Conservation (phyloP, 2,113 vertebrate genomes). For the Tyrannus savana region DNA sequence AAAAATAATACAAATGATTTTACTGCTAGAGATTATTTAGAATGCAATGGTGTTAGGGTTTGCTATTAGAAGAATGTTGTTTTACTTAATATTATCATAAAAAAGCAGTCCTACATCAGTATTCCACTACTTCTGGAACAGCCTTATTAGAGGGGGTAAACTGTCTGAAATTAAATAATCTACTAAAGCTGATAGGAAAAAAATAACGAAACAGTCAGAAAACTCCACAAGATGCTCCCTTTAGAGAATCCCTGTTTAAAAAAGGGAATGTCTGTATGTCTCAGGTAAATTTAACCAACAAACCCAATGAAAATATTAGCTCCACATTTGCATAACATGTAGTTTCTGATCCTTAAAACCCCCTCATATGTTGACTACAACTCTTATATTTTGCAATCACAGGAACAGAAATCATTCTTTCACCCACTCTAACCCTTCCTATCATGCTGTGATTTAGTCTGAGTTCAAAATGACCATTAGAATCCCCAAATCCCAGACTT, state of each 20-base stretch:
- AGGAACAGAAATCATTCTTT: not conserved
- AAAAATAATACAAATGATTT: not conserved
- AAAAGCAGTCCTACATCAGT: not conserved
- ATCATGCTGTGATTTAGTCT: constrained; percentile 25
- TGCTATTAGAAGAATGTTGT: not conserved
- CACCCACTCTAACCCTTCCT: not conserved
- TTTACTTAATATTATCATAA: not conserved
- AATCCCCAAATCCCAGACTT: not conserved
- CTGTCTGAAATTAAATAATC: not conserved
- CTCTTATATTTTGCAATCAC: not conserved
- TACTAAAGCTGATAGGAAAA: constrained; percentile 28
- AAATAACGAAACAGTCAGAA: not conserved
- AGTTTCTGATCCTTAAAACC: not conserved
- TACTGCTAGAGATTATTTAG: not conserved
- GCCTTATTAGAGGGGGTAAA: constrained; percentile 34
- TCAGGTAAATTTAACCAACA: constrained; percentile 43
- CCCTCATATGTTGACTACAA: not conserved
- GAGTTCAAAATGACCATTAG: constrained; percentile 30
- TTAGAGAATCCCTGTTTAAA: constrained; percentile 6
- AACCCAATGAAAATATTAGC: constrained; percentile 10
- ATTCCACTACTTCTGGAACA: constrained; percentile 20
- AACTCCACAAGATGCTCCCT: constrained; percentile 20
- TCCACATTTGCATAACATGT: constrained; percentile 15
- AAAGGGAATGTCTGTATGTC: not conserved
- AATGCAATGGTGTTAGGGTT: not conserved